These are phyloP conservation scores for Pinctada fucata DNA, from an alignment of 2,888 invertebrate species.

Conservation along the genomic window DNA sequence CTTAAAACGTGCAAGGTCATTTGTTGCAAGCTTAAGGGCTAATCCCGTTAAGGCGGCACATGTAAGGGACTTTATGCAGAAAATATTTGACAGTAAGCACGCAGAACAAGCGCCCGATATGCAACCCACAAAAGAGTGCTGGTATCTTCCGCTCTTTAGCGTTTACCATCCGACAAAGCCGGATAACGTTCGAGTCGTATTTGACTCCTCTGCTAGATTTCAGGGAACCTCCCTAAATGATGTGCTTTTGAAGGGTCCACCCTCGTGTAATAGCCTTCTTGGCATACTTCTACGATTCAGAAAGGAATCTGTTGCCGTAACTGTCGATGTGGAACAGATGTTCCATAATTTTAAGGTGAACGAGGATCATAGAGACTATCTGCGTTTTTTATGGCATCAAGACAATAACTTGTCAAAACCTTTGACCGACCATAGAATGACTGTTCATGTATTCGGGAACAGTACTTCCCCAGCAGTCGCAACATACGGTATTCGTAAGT, in stretches of 20 bases:
- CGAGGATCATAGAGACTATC: conserved; percentile 5
- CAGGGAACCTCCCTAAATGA: conserved; percentile 21
- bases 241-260: conserved; percentile 16
- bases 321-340: conserved; percentile 26
- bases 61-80: conserved; percentile 17
- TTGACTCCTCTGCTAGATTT: conserved; percentile 28
- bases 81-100: conserved; percentile 3
- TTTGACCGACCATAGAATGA: conserved; percentile 13
- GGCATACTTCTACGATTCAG: conserved; percentile 18
- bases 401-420: conserved; percentile 12
- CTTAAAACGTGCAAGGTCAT: conserved; percentile 12
- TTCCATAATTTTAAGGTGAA: conserved; percentile 15
- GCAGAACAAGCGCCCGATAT: conserved; percentile 6
- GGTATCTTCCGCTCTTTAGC: conserved; percentile 22
- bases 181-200: conserved; percentile 1
- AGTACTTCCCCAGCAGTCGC: conserved; percentile 22
- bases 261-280: conserved; percentile 18
- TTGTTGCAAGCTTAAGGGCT: conserved; percentile 8
- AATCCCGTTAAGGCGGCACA: not conserved
- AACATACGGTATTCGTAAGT: not conserved
- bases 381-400: conserved; percentile 20
- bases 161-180: conserved; percentile 22
- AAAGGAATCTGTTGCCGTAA: conserved; percentile 10
- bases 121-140: not conserved
- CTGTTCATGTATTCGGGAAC: conserved; percentile 15